Conservation (phyloP, 2,797 vertebrate species). For the Xyrichtys novacula region DNA sequence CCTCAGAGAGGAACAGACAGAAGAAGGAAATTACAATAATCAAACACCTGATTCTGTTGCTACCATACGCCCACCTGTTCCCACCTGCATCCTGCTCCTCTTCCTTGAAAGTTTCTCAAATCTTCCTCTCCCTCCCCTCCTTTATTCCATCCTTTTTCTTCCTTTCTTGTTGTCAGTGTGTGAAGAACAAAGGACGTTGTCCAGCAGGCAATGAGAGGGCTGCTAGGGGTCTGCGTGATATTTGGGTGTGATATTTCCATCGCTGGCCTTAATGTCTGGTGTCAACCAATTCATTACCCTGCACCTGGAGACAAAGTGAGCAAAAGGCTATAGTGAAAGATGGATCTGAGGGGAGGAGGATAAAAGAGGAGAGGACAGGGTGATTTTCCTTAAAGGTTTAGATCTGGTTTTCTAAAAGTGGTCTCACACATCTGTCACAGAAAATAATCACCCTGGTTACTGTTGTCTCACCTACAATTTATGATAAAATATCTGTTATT, state of each 20-base stretch:
- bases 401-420: conserved; percentile 1
- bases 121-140: conserved; percentile 11
- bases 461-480: neutral
- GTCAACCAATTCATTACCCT: conserved; percentile 74
- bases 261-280: conserved; percentile 66
- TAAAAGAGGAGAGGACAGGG: neutral
- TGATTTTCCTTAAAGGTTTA: neutral
- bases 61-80: conserved; percentile 1
- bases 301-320: conserved; percentile 29
- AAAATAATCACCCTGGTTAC: neutral
- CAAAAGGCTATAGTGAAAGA: conserved; percentile 11
- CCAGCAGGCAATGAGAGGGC: conserved; percentile 39
- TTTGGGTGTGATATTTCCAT: conserved; percentile 81
- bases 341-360: neutral
- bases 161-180: conserved; percentile 22
- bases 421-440: neutral
- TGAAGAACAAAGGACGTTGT: conserved; percentile 64
- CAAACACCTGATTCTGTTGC: conserved; percentile 40
- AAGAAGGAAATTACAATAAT: conserved; percentile 28
- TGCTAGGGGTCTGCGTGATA: conserved; percentile 74
- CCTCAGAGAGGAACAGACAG: conserved; percentile 19
- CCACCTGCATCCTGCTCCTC: neutral
- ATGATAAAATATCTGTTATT: no score
- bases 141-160: neutral
- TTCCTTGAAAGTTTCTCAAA: neutral